These are phyloP conservation scores for Synanthedon tipuliformis DNA, from an alignment of 2,888 invertebrate genomes.

Conservation along the genomic window DNA sequence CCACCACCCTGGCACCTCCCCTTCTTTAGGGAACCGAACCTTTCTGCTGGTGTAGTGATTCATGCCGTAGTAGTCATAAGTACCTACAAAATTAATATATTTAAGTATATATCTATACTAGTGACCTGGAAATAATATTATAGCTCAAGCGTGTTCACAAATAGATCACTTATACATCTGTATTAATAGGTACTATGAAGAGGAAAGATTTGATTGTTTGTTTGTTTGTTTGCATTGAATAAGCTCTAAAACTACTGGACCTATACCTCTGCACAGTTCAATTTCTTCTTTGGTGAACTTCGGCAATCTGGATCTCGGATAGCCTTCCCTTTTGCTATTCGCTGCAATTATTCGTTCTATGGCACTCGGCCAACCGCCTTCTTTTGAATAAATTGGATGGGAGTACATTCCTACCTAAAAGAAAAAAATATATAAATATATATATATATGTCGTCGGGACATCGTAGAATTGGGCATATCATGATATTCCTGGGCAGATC, in stretches of 20 bases:
- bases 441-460: no score
- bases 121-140: no score
- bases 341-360: constrained; percentile 43
- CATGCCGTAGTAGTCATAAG: constrained; percentile 73
- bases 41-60: constrained; percentile 71
- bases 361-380: constrained; percentile 60
- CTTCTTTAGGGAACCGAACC: constrained; percentile 22
- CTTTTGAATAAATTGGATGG: constrained; percentile 46
- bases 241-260: no score
- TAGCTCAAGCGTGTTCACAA: no score
- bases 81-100: constrained; percentile 23
- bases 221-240: no score
- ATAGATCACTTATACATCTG: no score
- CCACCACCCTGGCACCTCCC: constrained; percentile 16
- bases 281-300: constrained; percentile 55
- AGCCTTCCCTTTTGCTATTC: constrained; percentile 46
- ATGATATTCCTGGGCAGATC: no score
- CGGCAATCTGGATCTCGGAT: constrained; percentile 46
- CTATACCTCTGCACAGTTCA: constrained; percentile 52
- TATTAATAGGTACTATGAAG: no score
- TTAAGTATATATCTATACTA: no score
- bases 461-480: no score
- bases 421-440: neutral
- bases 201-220: no score
- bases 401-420: constrained; percentile 5